Conservation (phyloP, 1,140 invertebrate species). For the Meloidogyne chitwoodi region DNA sequence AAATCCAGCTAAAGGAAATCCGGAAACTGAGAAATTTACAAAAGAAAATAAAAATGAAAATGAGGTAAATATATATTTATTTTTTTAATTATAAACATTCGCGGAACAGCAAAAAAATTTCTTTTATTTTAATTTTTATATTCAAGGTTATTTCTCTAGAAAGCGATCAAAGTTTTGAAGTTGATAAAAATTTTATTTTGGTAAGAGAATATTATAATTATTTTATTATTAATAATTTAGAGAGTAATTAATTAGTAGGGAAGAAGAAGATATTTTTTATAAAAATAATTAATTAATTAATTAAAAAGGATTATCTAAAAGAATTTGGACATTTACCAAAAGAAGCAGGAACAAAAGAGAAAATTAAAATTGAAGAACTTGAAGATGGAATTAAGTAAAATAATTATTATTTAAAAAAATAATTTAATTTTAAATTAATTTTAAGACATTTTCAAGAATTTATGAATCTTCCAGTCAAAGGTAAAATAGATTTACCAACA, state of each 20-base stretch:
- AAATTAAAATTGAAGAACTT: neutral
- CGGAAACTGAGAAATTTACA: neutral
- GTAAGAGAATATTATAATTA: neutral
- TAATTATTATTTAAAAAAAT: conserved; percentile 14
- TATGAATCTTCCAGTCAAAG: conserved; percentile 21
- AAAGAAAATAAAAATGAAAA: neutral
- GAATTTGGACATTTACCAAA: conserved; percentile 16
- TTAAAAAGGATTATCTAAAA: conserved; percentile 19
- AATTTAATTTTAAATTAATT: too few relatives aligned
- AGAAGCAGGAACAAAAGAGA: neutral
- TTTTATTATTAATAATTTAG: conserved; percentile 6
- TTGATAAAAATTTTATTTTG: conserved; percentile 5
- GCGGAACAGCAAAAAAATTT: neutral
- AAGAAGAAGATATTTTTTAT: too few relatives aligned
- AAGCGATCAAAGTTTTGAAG: neutral
- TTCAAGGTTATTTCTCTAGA: neutral
- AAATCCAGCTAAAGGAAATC: conserved; percentile 7
- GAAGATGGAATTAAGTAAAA: neutral
- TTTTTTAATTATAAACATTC: neutral
- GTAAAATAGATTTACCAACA: conserved; percentile 26
- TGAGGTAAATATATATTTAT: neutral
- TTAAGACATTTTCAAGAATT: conserved; percentile 36
- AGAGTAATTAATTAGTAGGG: too few relatives aligned
- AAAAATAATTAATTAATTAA: neutral
- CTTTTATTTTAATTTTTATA: neutral